Percentiles rank a stretch among this genome's conserved stretches.
Evolutionary conservation across 2,888 invertebrate genomes (phyloP).

Genomic region (Gryllus longicercus): DNA sequence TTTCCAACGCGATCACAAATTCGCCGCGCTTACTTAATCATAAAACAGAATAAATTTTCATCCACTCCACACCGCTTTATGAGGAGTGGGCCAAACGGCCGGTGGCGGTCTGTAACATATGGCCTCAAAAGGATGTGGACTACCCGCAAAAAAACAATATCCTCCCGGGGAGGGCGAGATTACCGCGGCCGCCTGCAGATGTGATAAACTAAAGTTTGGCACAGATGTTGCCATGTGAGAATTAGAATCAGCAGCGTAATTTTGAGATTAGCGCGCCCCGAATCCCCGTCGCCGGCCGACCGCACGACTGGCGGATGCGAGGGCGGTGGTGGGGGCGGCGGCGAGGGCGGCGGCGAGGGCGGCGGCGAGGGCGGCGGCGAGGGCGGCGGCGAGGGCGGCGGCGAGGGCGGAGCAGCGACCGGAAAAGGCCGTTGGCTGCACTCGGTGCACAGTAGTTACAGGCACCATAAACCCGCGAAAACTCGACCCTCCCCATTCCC

Average conservation of each 20-base stretch:
- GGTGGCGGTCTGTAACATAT: neutral
- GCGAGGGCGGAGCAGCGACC: neutral
- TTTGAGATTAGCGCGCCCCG: neutral
- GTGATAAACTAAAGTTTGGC: conserved; percentile 7
- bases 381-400: neutral
- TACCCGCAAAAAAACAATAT: conserved; percentile 4
- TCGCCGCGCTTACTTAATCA: neutral
- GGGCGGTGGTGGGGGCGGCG: neutral
- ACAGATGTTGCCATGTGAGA: conserved; percentile 17
- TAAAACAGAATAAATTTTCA: neutral
- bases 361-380: neutral
- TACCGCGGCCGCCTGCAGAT: neutral
- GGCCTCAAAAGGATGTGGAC: neutral
- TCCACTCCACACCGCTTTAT: neutral
- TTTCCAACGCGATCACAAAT: neutral
- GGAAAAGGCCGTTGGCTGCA: neutral
- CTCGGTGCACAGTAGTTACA: conserved; percentile 5
- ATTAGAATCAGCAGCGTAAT: neutral
- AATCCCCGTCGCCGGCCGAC: too few species aligned
- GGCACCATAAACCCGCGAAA: neutral
- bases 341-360: neutral
- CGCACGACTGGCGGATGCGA: neutral
- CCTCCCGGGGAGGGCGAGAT: neutral
- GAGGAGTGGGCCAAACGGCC: neutral
- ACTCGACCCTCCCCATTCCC: neutral